These are phyloP conservation scores for Sibirionetta formosa DNA, from an alignment of 2,797 vertebrate species.

Conservation along the genomic window DNA sequence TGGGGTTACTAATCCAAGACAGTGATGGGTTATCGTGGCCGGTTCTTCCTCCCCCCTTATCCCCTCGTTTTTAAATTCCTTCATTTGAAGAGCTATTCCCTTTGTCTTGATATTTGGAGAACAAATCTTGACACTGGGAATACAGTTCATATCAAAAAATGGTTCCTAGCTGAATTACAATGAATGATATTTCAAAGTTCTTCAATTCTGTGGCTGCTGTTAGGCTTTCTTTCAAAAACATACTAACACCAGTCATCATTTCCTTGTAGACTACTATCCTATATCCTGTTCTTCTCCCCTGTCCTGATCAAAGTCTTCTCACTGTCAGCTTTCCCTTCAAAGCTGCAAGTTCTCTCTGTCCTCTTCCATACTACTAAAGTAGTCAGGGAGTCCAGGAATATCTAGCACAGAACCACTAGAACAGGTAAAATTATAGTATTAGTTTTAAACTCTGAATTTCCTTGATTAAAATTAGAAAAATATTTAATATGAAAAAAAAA, in stretches of 20 bases:
- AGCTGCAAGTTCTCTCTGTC: neutral
- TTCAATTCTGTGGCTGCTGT: neutral
- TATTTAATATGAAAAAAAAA: neutral
- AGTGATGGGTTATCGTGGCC: neutral
- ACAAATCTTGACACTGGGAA: neutral
- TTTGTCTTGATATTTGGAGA: neutral
- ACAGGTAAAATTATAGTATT: neutral
- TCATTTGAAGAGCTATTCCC: neutral
- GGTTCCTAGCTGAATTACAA: neutral
- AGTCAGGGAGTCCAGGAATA: neutral
- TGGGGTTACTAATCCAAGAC: neutral
- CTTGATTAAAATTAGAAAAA: neutral
- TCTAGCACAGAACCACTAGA: neutral
- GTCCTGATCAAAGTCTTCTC: neutral
- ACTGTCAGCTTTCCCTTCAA: neutral
- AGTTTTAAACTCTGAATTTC: neutral
- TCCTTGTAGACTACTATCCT: neutral
- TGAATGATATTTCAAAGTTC: neutral
- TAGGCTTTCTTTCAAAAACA: neutral
- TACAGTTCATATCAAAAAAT: neutral
- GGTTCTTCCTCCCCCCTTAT: rapidly evolving
- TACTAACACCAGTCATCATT: neutral
- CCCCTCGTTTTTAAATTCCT: neutral
- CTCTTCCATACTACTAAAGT: neutral
- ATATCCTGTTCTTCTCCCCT: neutral